A percentile compares a stretch with the other conserved stretches of the same genome.
These are phyloP conservation scores for Micrasema minimum DNA, from an alignment of 1,140 invertebrate genomes.

Conservation along the genomic window DNA sequence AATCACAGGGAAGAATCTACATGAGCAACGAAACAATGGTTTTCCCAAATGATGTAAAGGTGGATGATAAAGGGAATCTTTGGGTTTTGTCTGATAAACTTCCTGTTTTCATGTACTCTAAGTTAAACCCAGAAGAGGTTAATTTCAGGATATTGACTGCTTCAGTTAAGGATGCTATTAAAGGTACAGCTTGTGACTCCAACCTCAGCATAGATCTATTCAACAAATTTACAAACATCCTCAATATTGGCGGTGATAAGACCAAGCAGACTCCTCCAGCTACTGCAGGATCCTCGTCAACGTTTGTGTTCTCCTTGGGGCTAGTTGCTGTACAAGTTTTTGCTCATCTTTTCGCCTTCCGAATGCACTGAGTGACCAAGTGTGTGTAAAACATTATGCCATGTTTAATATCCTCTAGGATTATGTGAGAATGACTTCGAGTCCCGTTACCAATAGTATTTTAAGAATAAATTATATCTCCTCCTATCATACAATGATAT, in stretches of 20 bases:
- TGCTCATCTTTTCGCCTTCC: neutral
- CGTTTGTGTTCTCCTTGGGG: constrained; percentile 47
- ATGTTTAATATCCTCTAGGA: constrained; percentile 43
- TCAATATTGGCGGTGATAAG: constrained; percentile 13
- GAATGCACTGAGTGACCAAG: constrained; percentile 26
- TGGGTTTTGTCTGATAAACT: constrained; percentile 81
- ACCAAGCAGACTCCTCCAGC: constrained; percentile 23
- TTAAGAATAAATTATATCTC: constrained; percentile 26
- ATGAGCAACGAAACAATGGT: constrained; percentile 74
- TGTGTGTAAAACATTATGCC: constrained; percentile 41
- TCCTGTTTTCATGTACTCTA: constrained; percentile 76
- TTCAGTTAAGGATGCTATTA: constrained; percentile 73
- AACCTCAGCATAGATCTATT: constrained; percentile 66
- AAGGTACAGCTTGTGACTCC: constrained; percentile 74
- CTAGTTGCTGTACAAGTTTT: constrained; percentile 33
- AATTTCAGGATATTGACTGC: constrained; percentile 80
- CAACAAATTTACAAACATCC: constrained; percentile 59
- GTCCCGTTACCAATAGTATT: constrained; percentile 47
- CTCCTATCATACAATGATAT: constrained; percentile 25
- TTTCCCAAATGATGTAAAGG: constrained; percentile 82
- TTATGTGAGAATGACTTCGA: constrained; percentile 45
- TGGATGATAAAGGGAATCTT: constrained; percentile 75
- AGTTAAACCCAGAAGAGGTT: constrained; percentile 72
- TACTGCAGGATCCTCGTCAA: constrained; percentile 29
- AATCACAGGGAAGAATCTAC: constrained; percentile 76